Conservation (phyloP, 2,888 invertebrate genomes). For the Ametastegia equiseti region DNA sequence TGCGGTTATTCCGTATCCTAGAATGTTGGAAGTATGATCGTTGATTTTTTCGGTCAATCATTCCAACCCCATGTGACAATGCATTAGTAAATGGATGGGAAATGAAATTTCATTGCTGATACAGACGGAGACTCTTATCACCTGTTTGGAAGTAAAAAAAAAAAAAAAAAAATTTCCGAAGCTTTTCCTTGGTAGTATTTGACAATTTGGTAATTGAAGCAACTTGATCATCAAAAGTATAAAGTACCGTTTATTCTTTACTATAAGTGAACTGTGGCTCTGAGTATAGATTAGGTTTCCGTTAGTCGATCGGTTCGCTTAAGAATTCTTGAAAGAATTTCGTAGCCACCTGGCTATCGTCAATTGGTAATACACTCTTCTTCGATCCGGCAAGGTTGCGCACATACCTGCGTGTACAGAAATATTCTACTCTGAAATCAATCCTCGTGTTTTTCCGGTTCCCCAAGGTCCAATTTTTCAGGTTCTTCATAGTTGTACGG, state of each 20-base stretch:
- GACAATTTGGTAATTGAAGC: neutral
- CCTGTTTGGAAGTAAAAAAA: too few species aligned
- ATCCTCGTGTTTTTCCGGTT: neutral
- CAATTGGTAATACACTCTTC: neutral
- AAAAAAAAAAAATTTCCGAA: neutral
- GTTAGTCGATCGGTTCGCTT: neutral
- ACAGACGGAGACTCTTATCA: too few species aligned
- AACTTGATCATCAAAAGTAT: neutral
- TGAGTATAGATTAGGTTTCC: constrained; percentile 13
- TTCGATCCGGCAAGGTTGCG: neutral
- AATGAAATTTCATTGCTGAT: too few species aligned
- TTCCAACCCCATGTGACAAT: too few species aligned
- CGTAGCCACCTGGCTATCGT: constrained; percentile 7
- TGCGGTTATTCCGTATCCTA: too few species aligned
- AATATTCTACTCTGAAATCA: neutral
- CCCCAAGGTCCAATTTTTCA: neutral
- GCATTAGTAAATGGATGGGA: too few species aligned
- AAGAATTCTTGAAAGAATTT: neutral
- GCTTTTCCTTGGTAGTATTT: too few species aligned
- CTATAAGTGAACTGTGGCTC: neutral
- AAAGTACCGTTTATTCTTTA: neutral
- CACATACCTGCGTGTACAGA: neutral
- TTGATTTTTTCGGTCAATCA: too few species aligned
- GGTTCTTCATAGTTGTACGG: too few species aligned
- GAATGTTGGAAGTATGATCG: too few species aligned